phyloP scores from a whole-genome alignment of 2,113 vertebrate species.

The Dipodomys stephensi region DNA sequence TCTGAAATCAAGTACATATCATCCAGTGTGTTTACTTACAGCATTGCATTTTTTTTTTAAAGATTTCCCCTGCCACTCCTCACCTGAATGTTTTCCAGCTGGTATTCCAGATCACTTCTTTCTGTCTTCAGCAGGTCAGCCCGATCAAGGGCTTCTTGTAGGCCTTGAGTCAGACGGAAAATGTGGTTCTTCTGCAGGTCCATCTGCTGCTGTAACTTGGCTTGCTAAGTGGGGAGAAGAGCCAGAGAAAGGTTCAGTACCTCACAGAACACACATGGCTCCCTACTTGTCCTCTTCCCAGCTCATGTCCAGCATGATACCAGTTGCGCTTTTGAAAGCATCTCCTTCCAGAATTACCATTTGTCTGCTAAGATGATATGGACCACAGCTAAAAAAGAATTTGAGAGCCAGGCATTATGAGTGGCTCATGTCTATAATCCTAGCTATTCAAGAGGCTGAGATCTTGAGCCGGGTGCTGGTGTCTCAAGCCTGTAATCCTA shows the following conservation, averaged over 20 bases:
- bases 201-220: conserved; percentile 99
- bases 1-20: too few relatives aligned
- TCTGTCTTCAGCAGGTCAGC: conserved; percentile 98
- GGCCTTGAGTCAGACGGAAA: conserved; percentile 97
- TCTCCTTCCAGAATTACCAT: conserved; percentile 5
- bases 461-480: too few relatives aligned
- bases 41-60: background rate
- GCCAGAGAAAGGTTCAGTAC: background rate
- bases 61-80: background rate
- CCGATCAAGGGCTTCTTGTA: conserved; percentile 97
- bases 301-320: background rate
- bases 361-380: background rate
- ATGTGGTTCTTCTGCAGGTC: conserved; percentile 98
- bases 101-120: conserved; percentile 97
- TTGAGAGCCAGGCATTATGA: too few relatives aligned
- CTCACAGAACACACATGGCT: fast-evolving
- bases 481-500: too few relatives aligned
- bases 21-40: too few relatives aligned
- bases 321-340: background rate
- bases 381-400: too few relatives aligned
- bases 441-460: too few relatives aligned
- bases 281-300: background rate
- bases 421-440: too few relatives aligned
- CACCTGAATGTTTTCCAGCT: conserved; percentile 99
- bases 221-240: conserved; percentile 89